A percentile compares a stretch with the other conserved stretches of the same genome.
Conservation (phyloP, 2,797 vertebrate genomes). For the Pagetopsis macropterus region DNA sequence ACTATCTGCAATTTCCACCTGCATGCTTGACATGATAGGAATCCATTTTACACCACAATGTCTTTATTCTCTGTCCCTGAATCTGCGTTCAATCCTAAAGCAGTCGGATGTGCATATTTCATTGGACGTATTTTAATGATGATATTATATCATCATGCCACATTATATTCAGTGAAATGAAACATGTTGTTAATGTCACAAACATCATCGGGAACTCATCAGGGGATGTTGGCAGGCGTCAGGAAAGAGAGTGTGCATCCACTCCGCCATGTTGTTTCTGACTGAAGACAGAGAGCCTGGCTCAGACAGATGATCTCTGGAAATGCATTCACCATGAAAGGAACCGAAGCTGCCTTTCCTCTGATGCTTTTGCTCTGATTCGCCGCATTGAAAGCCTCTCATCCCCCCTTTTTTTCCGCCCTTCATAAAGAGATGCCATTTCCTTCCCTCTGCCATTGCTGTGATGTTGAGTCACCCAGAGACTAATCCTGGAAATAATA, state of each 20-base stretch:
- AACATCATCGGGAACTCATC: conserved; percentile 17
- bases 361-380: conserved; percentile 57
- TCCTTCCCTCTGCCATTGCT: conserved; percentile 62
- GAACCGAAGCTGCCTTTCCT: conserved; percentile 55
- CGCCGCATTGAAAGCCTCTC: conserved; percentile 49
- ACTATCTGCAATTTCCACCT: background rate
- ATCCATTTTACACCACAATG: background rate
- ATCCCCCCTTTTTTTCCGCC: conserved; percentile 21
- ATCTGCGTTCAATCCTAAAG: background rate
- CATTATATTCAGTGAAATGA: conserved; percentile 24
- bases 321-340: conserved; percentile 63
- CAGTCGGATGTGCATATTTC: conserved; percentile 8
- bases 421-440: conserved; percentile 66
- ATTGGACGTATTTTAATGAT: conserved; percentile 16
- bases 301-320: conserved; percentile 54
- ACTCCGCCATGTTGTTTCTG: conserved; percentile 44
- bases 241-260: conserved; percentile 25
- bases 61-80: conserved; percentile 7
- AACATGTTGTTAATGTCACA: conserved; percentile 14
- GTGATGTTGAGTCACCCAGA: conserved; percentile 75
- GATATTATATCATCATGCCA: background rate
- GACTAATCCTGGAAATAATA: conserved; percentile 79
- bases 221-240: conserved; percentile 24
- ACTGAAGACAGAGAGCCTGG: conserved; percentile 40
- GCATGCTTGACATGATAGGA: conserved; percentile 6